phyloP scores from a whole-genome alignment of 2,888 invertebrate species.

The Tenthredo distinguenda region DNA sequence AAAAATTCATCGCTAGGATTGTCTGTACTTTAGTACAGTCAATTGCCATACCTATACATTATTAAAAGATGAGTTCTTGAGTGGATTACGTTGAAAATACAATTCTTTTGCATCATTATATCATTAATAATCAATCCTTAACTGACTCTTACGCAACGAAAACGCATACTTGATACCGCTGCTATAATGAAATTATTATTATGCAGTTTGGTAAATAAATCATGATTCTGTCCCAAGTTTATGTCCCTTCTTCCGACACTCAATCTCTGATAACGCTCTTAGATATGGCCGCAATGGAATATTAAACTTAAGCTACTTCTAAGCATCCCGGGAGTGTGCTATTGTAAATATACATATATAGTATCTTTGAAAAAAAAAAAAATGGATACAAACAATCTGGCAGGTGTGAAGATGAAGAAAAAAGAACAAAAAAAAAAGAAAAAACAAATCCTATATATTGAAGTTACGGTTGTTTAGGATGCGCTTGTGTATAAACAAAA shows the following conservation, averaged over 20 bases:
- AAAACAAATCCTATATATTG: constrained; percentile 24
- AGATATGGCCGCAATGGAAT: constrained; percentile 43
- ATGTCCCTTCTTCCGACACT: background rate
- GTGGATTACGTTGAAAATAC: background rate
- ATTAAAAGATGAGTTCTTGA: background rate
- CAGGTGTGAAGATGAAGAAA: background rate
- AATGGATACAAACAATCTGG: constrained; percentile 36
- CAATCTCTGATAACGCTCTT: constrained; percentile 27
- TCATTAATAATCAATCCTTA: background rate
- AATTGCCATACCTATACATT: no score
- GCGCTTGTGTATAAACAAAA: constrained; percentile 39
- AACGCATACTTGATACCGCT: background rate
- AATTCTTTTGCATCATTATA: background rate
- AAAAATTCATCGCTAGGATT: background rate
- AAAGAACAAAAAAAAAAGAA: background rate
- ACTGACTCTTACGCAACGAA: background rate
- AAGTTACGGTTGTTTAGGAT: constrained; percentile 42
- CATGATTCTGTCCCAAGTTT: background rate
- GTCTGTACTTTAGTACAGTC: background rate
- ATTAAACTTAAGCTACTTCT: constrained; percentile 48
- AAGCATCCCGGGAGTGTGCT: constrained; percentile 49
- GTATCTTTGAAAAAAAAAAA: constrained; percentile 20
- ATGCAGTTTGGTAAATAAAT: background rate
- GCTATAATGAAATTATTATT: background rate
- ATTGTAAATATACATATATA: constrained; percentile 38